Conservation (phyloP, 2,888 invertebrate genomes). For the Pachydiplax longipennis region DNA sequence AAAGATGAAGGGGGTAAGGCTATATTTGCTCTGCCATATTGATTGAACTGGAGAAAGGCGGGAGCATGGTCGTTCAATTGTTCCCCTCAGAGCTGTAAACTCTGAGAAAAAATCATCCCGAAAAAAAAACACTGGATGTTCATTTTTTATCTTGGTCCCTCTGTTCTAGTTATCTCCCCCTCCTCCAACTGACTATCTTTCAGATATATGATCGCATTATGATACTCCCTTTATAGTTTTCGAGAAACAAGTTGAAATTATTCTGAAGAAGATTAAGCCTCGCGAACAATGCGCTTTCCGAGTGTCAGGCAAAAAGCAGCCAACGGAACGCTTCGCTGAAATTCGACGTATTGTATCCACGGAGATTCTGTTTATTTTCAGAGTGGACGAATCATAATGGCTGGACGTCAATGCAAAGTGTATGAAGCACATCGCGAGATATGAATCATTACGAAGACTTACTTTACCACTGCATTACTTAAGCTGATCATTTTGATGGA, state of each 20-base stretch:
- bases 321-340: too few relatives aligned
- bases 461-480: too few relatives aligned
- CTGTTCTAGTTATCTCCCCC: neutral
- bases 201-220: neutral
- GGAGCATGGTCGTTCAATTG: neutral
- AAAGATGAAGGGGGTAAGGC: neutral
- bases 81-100: constrained; percentile 21
- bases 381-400: too few relatives aligned
- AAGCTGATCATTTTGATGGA: too few relatives aligned
- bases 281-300: too few relatives aligned
- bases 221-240: neutral
- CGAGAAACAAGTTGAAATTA: neutral
- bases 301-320: too few relatives aligned
- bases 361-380: too few relatives aligned
- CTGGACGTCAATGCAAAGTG: too few relatives aligned
- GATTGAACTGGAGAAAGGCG: neutral
- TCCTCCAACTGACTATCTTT: neutral
- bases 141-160: neutral
- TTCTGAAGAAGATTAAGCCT: too few relatives aligned
- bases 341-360: too few relatives aligned
- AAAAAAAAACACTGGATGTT: neutral
- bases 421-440: too few relatives aligned
- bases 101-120: neutral
- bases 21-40: constrained; percentile 23
- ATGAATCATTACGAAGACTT: too few relatives aligned